Evolutionary conservation across 1,140 invertebrate genomes (phyloP).

Genomic region (Cecropterus lyciades): DNA sequence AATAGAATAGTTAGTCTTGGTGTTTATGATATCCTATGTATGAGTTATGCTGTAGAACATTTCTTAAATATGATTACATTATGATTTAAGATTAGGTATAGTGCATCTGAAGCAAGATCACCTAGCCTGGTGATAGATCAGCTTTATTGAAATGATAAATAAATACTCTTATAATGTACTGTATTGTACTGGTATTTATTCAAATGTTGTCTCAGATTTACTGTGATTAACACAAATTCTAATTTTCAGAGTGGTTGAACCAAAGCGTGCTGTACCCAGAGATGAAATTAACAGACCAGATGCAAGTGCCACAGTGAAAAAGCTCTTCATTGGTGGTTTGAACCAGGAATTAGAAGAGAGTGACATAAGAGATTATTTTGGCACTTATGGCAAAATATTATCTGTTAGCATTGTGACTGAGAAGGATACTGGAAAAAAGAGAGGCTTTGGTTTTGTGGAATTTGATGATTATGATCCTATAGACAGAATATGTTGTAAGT

Average conservation of each 20-base stretch:
- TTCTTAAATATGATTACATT: too few species aligned
- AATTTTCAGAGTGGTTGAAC: conserved; percentile 93
- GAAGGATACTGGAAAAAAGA: conserved; percentile 95
- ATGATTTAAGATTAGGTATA: too few species aligned
- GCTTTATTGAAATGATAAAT: too few species aligned
- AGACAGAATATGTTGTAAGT: conserved; percentile 95
- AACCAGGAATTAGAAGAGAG: conserved; percentile 96
- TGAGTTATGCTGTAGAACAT: too few species aligned
- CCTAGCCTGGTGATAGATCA: too few species aligned
- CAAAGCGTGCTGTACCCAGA: conserved; percentile 97
- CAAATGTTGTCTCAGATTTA: too few species aligned
- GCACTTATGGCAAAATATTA: conserved; percentile 92
- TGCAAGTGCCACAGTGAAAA: conserved; percentile 96
- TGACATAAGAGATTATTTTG: conserved; percentile 93
- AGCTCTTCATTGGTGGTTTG: conserved; percentile 96
- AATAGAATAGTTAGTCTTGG: too few species aligned
- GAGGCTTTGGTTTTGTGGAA: conserved; percentile 97
- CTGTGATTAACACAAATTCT: too few species aligned
- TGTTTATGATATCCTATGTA: too few species aligned
- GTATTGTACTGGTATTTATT: too few species aligned
- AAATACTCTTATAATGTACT: too few species aligned
- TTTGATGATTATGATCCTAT: conserved; percentile 99
- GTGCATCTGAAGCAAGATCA: too few species aligned
- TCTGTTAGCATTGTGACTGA: conserved; percentile 95
- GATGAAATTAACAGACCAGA: conserved; percentile 95